Percentiles rank a stretch among this genome's conserved stretches.
Conservation (phyloP, 2,113 vertebrate species). For the Abramis brama region DNA sequence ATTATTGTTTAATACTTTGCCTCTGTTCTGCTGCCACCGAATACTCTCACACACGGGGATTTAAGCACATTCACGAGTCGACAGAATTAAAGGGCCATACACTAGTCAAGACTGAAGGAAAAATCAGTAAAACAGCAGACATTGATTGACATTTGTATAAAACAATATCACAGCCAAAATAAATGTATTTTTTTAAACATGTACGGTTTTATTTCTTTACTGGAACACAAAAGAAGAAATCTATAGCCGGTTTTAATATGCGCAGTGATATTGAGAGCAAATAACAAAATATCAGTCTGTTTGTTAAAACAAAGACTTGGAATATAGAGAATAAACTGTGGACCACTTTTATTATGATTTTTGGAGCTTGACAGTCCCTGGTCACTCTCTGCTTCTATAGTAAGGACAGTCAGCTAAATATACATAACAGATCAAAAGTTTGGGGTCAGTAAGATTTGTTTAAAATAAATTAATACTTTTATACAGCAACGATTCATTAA, state of each 20-base stretch:
- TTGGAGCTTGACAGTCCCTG: neutral
- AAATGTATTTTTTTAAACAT: neutral
- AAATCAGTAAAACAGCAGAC: neutral
- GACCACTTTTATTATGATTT: neutral
- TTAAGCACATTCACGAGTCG: conserved; percentile 9
- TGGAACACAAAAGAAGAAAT: neutral
- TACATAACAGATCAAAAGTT: neutral
- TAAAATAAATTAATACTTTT: neutral
- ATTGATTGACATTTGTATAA: neutral
- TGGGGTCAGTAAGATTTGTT: neutral
- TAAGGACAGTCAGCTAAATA: neutral
- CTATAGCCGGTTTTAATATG: neutral
- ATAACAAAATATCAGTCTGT: neutral
- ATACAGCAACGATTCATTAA: neutral
- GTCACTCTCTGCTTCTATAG: neutral
- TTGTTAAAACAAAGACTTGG: too few relatives aligned
- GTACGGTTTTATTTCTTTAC: neutral
- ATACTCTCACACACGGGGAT: conserved; percentile 25
- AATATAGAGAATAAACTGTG: too few relatives aligned
- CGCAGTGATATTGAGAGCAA: neutral
- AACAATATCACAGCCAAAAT: neutral
- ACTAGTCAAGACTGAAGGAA: neutral
- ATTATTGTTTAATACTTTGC: conserved; percentile 73
- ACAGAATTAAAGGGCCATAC: conserved; percentile 15
- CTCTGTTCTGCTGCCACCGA: conserved; percentile 62